Percentiles rank a stretch among this genome's conserved stretches.
These are phyloP conservation scores for Drosophila gunungcola DNA, from an alignment of 1,140 invertebrate genomes.

Conservation along the genomic window DNA sequence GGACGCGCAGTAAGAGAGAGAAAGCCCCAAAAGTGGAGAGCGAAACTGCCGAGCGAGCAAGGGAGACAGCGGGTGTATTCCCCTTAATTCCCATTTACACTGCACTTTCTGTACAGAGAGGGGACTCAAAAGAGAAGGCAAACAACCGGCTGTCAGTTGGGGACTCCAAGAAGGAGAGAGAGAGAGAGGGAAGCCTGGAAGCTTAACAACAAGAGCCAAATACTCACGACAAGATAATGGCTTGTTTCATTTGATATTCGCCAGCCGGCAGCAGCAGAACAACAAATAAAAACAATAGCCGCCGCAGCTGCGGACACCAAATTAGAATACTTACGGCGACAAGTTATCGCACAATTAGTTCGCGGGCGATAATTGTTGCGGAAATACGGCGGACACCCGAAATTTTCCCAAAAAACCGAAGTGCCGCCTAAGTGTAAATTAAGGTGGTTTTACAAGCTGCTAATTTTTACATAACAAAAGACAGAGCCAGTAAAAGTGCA, in stretches of 20 bases:
- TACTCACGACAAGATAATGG: slow-evolving; percentile 49
- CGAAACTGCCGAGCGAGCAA: neutral
- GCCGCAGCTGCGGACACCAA: slow-evolving; percentile 25
- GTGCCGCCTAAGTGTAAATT: slow-evolving; percentile 57
- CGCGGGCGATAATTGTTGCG: slow-evolving; percentile 44
- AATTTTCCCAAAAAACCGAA: slow-evolving; percentile 17
- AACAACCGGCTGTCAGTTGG: slow-evolving; percentile 37
- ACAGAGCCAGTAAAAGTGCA: slow-evolving; percentile 28
- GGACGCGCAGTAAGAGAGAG: neutral
- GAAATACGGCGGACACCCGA: slow-evolving; percentile 23
- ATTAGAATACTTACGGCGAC: slow-evolving; percentile 66
- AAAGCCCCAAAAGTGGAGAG: slow-evolving; percentile 1
- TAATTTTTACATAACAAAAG: slow-evolving; percentile 57
- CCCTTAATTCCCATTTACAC: neutral
- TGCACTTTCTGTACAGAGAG: slow-evolving; percentile 25
- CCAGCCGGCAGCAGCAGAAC: slow-evolving; percentile 56
- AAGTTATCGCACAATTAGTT: slow-evolving; percentile 71
- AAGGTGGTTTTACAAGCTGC: slow-evolving; percentile 21
- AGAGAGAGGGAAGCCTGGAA: slow-evolving; percentile 46
- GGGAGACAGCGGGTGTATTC: neutral
- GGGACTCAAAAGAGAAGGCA: slow-evolving; percentile 2
- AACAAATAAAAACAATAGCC: neutral
- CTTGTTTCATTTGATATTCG: slow-evolving; percentile 69
- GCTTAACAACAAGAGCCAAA: slow-evolving; percentile 51
- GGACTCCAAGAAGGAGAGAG: slow-evolving; percentile 1